A percentile compares a stretch with the other conserved stretches of the same genome.
Evolutionary conservation across 2,797 vertebrate genomes (phyloP).

Genomic region (Malacoraja senta): DNA sequence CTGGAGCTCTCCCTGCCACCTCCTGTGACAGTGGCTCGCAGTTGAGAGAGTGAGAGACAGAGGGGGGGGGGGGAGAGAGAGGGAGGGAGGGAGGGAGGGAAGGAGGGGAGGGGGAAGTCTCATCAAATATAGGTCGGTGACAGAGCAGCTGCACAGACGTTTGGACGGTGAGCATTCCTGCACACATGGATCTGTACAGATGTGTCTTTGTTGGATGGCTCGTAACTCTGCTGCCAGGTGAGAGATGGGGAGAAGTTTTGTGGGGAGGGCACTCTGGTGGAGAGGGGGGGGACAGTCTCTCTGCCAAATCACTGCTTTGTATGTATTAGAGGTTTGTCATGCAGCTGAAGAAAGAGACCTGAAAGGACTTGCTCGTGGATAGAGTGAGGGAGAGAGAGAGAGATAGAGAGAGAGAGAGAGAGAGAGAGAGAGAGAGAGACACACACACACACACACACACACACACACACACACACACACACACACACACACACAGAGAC

Average conservation of each 20-base stretch:
- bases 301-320: background rate
- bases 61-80: background rate
- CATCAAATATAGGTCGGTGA: constrained; percentile 39
- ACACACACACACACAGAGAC: no score
- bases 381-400: constrained; percentile 39
- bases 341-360: background rate
- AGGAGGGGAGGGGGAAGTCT: background rate
- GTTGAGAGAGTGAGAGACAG: background rate
- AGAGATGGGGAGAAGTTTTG: constrained; percentile 48
- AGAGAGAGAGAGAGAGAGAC: no score
- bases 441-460: no score
- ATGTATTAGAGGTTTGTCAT: background rate
- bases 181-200: constrained; percentile 74
- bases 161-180: constrained; percentile 56
- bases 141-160: constrained; percentile 49
- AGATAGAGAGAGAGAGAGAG: constrained; percentile 39
- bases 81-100: background rate
- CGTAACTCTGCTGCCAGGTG: constrained; percentile 76
- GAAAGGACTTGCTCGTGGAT: constrained; percentile 36
- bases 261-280: constrained; percentile 24
- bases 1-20: background rate
- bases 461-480: no score
- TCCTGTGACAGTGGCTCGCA: background rate
- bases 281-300: constrained; percentile 16
- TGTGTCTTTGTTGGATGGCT: constrained; percentile 73